A percentile compares a stretch with the other conserved stretches of the same genome.
Evolutionary conservation across 2,797 vertebrate species (phyloP).

Genomic region (Takifugu ocellatus): DNA sequence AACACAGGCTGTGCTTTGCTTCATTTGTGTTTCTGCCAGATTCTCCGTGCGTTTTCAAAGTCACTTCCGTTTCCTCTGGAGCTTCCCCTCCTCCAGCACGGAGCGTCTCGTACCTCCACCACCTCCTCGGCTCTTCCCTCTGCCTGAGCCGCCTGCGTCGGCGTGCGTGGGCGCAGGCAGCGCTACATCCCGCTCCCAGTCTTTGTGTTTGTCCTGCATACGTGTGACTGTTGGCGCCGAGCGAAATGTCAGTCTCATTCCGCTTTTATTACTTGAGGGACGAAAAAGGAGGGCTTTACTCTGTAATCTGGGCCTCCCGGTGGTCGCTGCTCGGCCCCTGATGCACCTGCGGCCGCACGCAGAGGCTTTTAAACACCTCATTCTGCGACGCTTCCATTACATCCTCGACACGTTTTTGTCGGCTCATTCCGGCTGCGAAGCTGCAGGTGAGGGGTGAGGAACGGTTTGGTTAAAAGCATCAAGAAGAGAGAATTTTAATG

Average conservation of each 20-base stretch:
- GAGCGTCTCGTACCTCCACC: slow-evolving; percentile 8
- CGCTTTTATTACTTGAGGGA: slow-evolving; percentile 74
- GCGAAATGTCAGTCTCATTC: slow-evolving; percentile 75
- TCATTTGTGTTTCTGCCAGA: no score
- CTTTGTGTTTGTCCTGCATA: slow-evolving; percentile 30
- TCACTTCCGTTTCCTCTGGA: background rate
- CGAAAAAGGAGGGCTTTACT: slow-evolving; percentile 55
- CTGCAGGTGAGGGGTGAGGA: slow-evolving; percentile 55
- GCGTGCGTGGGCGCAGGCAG: background rate
- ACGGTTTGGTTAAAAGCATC: slow-evolving; percentile 58
- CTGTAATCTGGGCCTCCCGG: slow-evolving; percentile 64
- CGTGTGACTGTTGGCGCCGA: slow-evolving; percentile 38
- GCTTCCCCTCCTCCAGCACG: background rate
- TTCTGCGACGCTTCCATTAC: slow-evolving; percentile 47
- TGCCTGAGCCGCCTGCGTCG: background rate
- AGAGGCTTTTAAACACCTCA: slow-evolving; percentile 56
- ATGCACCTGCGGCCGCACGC: slow-evolving; percentile 45
- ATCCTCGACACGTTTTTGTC: slow-evolving; percentile 41
- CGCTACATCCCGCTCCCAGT: slow-evolving; percentile 15
- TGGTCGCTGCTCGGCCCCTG: slow-evolving; percentile 42
- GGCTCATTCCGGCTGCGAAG: slow-evolving; percentile 34
- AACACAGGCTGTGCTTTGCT: no score
- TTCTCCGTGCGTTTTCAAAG: no score
- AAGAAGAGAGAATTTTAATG: slow-evolving; percentile 55
- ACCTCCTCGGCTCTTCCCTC: slow-evolving; percentile 6